These are phyloP conservation scores for Rutilus rutilus DNA, from an alignment of 2,113 vertebrate species.

Conservation along the genomic window DNA sequence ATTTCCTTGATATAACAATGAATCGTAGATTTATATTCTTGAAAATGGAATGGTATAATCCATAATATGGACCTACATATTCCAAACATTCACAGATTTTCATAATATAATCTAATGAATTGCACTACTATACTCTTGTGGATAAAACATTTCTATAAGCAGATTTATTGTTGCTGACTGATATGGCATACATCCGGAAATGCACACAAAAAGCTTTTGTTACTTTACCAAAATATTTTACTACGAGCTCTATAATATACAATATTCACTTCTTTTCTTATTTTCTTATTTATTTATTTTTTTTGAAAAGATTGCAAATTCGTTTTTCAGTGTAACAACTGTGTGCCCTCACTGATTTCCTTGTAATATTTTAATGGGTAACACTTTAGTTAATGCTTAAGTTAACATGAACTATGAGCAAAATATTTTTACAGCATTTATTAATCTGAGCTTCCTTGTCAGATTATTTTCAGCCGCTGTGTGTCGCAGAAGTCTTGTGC, in stretches of 20 bases:
- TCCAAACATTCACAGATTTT: neutral
- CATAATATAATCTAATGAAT: neutral
- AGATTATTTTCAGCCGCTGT: constrained; percentile 44
- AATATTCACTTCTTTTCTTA: neutral
- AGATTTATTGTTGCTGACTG: neutral
- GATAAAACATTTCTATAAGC: neutral
- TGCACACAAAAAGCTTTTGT: neutral
- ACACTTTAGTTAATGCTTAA: no score
- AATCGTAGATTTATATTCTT: neutral
- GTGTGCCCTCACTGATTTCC: no score
- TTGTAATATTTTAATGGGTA: no score
- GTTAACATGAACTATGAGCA: no score
- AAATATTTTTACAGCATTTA: neutral
- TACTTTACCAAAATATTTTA: neutral
- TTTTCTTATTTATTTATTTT: no score
- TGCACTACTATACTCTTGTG: neutral
- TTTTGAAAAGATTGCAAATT: neutral
- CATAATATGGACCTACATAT: neutral
- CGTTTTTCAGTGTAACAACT: neutral
- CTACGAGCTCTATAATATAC: neutral
- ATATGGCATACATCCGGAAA: neutral
- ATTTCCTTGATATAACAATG: neutral
- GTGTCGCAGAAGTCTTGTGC: constrained; percentile 49
- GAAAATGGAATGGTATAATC: neutral
- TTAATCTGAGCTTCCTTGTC: neutral